Evolutionary conservation across 2,888 invertebrate genomes (phyloP).

Genomic region (Oasisia sp.): DNA sequence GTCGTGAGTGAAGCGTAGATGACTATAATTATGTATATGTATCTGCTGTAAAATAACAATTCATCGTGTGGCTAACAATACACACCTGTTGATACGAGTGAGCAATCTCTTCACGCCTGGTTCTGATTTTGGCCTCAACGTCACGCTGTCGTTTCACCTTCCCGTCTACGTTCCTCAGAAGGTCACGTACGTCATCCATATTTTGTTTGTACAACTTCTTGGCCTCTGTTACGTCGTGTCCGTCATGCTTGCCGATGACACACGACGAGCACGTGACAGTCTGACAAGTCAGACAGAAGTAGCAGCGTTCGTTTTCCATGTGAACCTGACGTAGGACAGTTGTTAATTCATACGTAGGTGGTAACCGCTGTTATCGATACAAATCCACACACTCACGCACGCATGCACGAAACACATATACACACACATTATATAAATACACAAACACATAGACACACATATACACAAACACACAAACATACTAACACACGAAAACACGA

Average conservation of each 20-base stretch:
- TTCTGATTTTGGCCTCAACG: background rate
- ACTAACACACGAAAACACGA: no score
- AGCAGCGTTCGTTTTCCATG: conserved; percentile 37
- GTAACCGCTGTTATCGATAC: no score
- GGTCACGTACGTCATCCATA: conserved; percentile 35
- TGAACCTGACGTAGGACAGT: conserved; percentile 29
- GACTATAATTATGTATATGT: background rate
- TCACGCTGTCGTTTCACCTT: background rate
- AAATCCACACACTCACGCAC: no score
- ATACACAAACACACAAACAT: no score
- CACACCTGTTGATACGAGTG: background rate
- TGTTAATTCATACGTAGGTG: no score
- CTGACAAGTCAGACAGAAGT: conserved; percentile 41
- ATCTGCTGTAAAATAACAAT: background rate
- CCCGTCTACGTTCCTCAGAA: background rate
- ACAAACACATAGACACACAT: no score
- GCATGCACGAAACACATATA: no score
- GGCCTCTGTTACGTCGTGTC: conserved; percentile 39
- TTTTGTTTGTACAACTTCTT: conserved; percentile 40
- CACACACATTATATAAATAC: no score
- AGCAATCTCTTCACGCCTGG: background rate
- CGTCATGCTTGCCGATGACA: conserved; percentile 37
- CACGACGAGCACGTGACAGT: conserved; percentile 42
- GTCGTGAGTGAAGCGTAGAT: background rate
- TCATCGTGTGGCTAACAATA: background rate